Evolutionary conservation across 1,140 invertebrate genomes (phyloP), one percentile per base, ranked within the genome.

Genomic region (Stegodyphus dumicola): DNA sequence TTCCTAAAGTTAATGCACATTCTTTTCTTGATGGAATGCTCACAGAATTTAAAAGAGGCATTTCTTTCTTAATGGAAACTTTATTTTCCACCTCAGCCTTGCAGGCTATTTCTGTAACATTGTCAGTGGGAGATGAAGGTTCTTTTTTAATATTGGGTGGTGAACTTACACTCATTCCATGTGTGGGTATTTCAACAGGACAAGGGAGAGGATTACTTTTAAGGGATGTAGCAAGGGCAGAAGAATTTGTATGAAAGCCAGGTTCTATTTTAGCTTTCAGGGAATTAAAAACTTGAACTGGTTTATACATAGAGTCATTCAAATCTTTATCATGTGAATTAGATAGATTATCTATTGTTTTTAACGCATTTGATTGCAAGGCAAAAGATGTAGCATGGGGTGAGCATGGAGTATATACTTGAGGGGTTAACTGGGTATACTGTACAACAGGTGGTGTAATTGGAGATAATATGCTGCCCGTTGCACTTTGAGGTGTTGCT

Each of bases 321-420:
- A 78, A 65, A 15, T 81, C 78, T 64, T 81, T 81, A 9, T 66
- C 66, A 18, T 77, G 6, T 13, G 52, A 70, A 64, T 11, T 49
- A 67, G n/a, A 6, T 0, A 66, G 15, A 48, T 33, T 54, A 13
- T 54, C n/a, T n/a, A 17, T 52, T 17, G 76, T 73, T 65, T 86
- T 86, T 17, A 75, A 60, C 56, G 67, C 13, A 49, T 18, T 54
- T 3, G 66, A 64, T 7, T 60, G 18, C n/a, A 73, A n/a, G 53
- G 10, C 33, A 51, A 73, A 71, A 13, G 67, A 65, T 17, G 80
- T n/a, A 18, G 76, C 15, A 65, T 56, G 52, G 10, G 84, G 84
- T 33, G 84, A 86, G 73, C 84, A 73, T 11, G 84, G 84, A 13
- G 84, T 78, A 60, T 70, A 86, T n/a, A 69, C 75, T 48, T 75